These are phyloP conservation scores for Hyperoplus lanceolatus DNA, from an alignment of 2,797 vertebrate species.

Conservation along the genomic window DNA sequence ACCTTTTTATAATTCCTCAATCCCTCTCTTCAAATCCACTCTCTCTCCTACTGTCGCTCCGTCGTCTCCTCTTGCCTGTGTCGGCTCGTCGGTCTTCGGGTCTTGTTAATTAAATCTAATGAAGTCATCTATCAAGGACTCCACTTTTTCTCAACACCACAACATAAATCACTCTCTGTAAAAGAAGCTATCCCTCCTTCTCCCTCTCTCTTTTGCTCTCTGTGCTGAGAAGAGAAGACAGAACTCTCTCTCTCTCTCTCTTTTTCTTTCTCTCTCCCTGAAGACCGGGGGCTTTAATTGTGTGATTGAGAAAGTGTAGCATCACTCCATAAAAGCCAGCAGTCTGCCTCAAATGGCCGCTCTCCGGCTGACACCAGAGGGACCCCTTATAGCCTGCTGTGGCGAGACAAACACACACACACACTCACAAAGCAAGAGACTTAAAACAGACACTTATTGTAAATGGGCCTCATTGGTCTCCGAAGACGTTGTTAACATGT, in stretches of 20 bases:
- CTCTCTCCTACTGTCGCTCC: constrained; percentile 47
- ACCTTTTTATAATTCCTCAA: constrained; percentile 54
- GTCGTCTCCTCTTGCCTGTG: constrained; percentile 64
- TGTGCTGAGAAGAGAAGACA: constrained; percentile 28
- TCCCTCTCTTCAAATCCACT: constrained; percentile 59
- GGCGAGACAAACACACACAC: constrained; percentile 58
- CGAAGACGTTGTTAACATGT: constrained; percentile 85
- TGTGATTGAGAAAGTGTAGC: constrained; percentile 87
- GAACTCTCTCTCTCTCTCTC: constrained; percentile 1
- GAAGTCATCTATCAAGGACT: constrained; percentile 84
- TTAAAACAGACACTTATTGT: constrained; percentile 85
- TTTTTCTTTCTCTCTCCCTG: constrained; percentile 45
- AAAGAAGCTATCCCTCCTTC: constrained; percentile 60
- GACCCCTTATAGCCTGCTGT: constrained; percentile 79
- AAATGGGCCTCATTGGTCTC: constrained; percentile 84
- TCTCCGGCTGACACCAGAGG: constrained; percentile 82
- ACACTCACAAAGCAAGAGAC: constrained; percentile 58
- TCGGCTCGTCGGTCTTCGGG: constrained; percentile 69
- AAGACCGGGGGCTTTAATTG: constrained; percentile 80
- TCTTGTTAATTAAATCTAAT: constrained; percentile 87
- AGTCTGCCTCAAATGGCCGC: constrained; percentile 82
- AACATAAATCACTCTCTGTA: constrained; percentile 82
- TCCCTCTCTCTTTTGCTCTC: constrained; percentile 44
- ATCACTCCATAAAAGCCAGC: constrained; percentile 82
- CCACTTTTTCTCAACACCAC: constrained; percentile 79